Conservation (phyloP, 30 jellyfish, hydroid and myxozoan species). For the Sanderia malayensis region DNA sequence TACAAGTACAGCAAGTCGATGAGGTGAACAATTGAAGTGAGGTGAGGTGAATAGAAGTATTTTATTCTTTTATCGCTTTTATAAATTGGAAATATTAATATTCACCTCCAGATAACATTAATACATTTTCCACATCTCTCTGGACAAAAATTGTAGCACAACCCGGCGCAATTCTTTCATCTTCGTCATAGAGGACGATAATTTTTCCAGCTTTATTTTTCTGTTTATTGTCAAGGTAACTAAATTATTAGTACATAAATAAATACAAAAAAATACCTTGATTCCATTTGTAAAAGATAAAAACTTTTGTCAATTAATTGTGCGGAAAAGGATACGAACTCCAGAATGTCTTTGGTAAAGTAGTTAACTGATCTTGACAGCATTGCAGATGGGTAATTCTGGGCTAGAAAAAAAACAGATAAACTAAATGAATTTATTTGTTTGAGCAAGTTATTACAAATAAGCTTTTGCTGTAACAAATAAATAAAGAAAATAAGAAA, state of each 20-base stretch:
- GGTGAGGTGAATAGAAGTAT: background rate
- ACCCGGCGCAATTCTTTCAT: slow-evolving; percentile 86
- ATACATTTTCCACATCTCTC: slow-evolving; percentile 93
- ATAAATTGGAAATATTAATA: no score
- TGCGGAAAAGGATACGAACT: slow-evolving; percentile 80
- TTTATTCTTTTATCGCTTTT: no score
- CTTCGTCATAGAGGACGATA: slow-evolving; percentile 87
- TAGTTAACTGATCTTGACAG: slow-evolving; percentile 88
- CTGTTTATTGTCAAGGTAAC: slow-evolving; percentile 19
- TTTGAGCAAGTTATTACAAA: no score
- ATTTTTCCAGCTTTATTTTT: slow-evolving; percentile 90
- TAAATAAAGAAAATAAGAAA: no score
- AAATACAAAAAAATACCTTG: no score
- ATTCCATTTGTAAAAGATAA: background rate
- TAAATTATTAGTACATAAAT: no score
- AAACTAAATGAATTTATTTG: no score
- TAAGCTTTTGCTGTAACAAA: no score
- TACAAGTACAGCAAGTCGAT: background rate
- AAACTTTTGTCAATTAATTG: no score
- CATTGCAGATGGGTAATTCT: slow-evolving; percentile 94
- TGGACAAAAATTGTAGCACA: slow-evolving; percentile 89
- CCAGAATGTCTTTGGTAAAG: slow-evolving; percentile 84
- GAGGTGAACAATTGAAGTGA: background rate
- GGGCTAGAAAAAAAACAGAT: slow-evolving; percentile 60
- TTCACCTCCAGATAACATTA: slow-evolving; percentile 97